phyloP scores from a whole-genome alignment of 2,113 vertebrate genomes.

The Chaetura pelagica region DNA sequence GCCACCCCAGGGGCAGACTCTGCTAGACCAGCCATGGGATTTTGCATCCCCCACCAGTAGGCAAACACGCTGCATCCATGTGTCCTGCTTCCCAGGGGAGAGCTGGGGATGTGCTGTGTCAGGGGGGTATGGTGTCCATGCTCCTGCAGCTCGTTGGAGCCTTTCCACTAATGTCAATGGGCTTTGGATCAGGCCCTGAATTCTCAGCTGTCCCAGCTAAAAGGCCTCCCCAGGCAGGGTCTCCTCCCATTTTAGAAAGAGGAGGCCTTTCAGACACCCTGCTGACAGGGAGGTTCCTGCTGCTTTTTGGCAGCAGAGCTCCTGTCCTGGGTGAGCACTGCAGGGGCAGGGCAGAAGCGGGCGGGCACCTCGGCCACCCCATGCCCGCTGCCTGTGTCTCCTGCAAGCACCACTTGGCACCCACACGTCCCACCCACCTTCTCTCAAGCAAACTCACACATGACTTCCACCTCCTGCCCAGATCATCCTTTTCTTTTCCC shows the following conservation, averaged over 20 bases:
- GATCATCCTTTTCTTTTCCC: not conserved
- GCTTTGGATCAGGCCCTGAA: constrained; percentile 48
- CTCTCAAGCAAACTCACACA: not conserved
- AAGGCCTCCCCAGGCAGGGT: not conserved
- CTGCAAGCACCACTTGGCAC: not conserved
- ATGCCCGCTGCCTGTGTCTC: not conserved
- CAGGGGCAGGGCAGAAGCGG: not conserved
- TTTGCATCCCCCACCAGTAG: rapidly evolving
- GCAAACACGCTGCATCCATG: rapidly evolving
- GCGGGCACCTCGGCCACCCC: not conserved
- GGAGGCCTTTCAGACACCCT: not conserved
- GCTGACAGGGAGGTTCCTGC: not conserved
- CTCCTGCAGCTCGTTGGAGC: constrained; percentile 14
- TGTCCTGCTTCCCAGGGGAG: not conserved
- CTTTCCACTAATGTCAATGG: constrained; percentile 46
- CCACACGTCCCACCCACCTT: not conserved
- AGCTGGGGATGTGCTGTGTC: not conserved
- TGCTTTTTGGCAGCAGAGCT: not conserved
- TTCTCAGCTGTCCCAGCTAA: constrained; percentile 56
- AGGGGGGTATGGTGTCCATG: not conserved
- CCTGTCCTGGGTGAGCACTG: rapidly evolving
- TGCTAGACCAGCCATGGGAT: rapidly evolving
- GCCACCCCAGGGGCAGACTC: not conserved
- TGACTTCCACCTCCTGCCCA: not conserved
- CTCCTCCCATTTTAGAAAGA: not conserved